Base-by-base conservation (phyloP, 2,888 invertebrate genomes). In the Crossocerus cetratus region DNA sequence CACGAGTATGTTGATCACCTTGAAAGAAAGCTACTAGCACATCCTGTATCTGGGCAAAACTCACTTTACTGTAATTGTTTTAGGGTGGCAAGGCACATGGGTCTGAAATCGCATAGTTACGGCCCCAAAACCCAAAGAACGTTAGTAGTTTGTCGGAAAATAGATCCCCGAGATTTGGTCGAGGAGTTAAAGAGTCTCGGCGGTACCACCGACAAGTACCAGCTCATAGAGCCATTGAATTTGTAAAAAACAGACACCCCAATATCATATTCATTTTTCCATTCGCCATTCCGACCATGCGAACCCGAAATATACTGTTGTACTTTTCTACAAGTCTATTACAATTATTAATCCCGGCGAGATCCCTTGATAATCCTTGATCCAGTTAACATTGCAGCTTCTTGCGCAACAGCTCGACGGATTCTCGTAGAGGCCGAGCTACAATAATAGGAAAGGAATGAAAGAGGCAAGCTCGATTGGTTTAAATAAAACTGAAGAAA, bases 141-240 rank as follows among this genome's bases (percentile, higher is more conserved):
- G 58, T 82, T 93, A 67, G 91, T 92, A 1, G 86, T 93, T 1
- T 92, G 91, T 21, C 89, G 91, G 49, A 93, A 92, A 81, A 83
- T 92, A 49, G 85, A 89, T 20, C 87, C 91, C 3, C 77, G 80
- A 42, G 90, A 92, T 74, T 86, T 93, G n/a, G 86, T 93, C 11
- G 82, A 88, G 16, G 91, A 91, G 84, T 83, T 93, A 1, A 83
- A 91, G 67, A 76, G 81, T 18, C 83, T 89, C 53, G 92, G 92
- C 5, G 93, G 92, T 0, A 82, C 86, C n/a, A 92, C 91, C 4
- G 90, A 89, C 42, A 92, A 92, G 83, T 93, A 93, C 82, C 90
- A 91, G 69, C 88, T 93, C 5, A 82, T 90, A 18, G 83, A 86
- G 66, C 91, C 91, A 22, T 82, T 81, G 8, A 55, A 20, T 23